Percentiles rank a stretch among this genome's conserved stretches.
Conservation (phyloP, 2,113 vertebrate species). For the Rhynchopsitta pachyrhyncha region DNA sequence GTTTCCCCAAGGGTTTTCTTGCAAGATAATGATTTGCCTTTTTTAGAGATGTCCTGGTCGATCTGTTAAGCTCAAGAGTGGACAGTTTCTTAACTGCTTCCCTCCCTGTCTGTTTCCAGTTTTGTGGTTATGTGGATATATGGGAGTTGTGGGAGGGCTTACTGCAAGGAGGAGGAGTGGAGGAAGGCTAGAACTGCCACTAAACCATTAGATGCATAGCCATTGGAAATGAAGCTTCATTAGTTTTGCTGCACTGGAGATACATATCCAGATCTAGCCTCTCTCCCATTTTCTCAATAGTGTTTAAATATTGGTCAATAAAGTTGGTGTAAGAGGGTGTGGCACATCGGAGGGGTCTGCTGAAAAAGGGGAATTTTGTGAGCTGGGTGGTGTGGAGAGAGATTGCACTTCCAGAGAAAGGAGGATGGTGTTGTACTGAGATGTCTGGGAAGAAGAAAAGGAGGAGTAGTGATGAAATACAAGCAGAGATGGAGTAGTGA, state of each 20-base stretch:
- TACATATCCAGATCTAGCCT: not conserved
- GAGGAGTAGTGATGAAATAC: not conserved
- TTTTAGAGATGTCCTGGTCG: not conserved
- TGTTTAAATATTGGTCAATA: not conserved
- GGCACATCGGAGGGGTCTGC: not conserved
- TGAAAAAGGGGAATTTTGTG: not conserved
- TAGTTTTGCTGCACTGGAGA: not conserved
- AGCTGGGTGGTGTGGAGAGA: not conserved
- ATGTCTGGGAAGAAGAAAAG: not conserved
- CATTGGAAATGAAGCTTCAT: not conserved
- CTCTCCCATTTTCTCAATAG: not conserved
- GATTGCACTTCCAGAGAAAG: not conserved
- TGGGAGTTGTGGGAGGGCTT: not conserved
- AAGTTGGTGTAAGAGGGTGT: not conserved
- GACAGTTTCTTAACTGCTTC: not conserved
- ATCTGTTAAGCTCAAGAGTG: not conserved
- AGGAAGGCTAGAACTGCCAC: not conserved
- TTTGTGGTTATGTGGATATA: not conserved
- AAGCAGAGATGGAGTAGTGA: not conserved
- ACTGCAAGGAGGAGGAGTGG: not conserved
- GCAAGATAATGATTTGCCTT: not conserved
- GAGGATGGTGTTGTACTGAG: not conserved
- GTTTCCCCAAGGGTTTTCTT: not conserved
- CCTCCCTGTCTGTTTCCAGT: not conserved
- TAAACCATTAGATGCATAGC: not conserved